Conservation (phyloP, 2,797 vertebrate genomes). For the Falco columbarius region DNA sequence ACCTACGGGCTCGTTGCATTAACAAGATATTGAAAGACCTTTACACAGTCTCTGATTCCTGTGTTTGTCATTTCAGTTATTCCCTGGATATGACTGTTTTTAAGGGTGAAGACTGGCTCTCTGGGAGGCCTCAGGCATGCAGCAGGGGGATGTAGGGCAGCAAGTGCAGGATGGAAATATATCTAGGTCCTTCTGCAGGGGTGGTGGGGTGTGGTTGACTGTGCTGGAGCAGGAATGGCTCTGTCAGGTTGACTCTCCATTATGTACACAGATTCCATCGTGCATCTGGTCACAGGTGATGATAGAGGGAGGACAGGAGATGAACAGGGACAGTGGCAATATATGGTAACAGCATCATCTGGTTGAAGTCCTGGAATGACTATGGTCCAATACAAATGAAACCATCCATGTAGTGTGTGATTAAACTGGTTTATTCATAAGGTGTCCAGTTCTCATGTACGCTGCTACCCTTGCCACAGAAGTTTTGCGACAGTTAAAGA, state of each 20-base stretch:
- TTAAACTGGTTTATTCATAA: neutral
- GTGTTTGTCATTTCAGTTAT: neutral
- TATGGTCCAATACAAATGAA: neutral
- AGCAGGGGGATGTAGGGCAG: neutral
- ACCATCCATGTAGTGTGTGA: neutral
- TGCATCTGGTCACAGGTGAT: neutral
- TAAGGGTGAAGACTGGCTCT: neutral
- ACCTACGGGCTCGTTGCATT: neutral
- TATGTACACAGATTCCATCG: neutral
- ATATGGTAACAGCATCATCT: neutral
- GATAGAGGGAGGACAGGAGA: neutral
- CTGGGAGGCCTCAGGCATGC: neutral
- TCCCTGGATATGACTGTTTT: neutral
- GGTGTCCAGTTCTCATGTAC: neutral
- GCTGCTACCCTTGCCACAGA: neutral
- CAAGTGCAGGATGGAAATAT: neutral
- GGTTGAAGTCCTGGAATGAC: neutral
- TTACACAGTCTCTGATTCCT: neutral
- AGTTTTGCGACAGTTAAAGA: neutral
- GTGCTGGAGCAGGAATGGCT: neutral
- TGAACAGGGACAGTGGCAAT: neutral
- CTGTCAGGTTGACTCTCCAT: neutral
- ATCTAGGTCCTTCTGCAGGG: neutral
- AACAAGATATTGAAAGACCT: neutral
- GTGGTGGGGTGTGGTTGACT: neutral